phyloP scores from a whole-genome alignment of 2,797 vertebrate genomes.

The Gymnodraco acuticeps region DNA sequence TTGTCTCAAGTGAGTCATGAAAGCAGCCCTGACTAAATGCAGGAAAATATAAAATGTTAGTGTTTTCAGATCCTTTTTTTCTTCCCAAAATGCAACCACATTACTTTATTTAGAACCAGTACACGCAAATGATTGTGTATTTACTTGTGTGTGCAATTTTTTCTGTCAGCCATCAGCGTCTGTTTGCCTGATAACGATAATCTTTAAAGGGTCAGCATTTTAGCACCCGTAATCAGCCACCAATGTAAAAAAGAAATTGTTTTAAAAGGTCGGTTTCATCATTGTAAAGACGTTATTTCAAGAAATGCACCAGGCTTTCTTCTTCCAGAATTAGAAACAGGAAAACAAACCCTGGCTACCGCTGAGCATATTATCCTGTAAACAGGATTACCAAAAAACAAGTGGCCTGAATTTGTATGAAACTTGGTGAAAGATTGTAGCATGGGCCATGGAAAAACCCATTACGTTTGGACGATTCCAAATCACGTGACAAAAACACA shows the following conservation, averaged over 20 bases:
- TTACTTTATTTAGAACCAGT: constrained; percentile 18
- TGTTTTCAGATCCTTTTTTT: constrained; percentile 27
- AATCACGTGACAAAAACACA: too few relatives aligned
- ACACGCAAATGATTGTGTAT: neutral
- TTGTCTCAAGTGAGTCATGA: constrained; percentile 36
- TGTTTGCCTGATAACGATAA: constrained; percentile 55
- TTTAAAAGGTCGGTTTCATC: constrained; percentile 58
- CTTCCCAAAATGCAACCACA: constrained; percentile 7
- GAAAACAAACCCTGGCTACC: constrained; percentile 2
- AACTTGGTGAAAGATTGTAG: too few relatives aligned
- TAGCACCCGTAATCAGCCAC: constrained; percentile 45
- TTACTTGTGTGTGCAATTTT: constrained; percentile 15
- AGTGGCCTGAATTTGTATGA: too few relatives aligned
- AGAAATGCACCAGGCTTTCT: constrained; percentile 27
- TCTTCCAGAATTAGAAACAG: constrained; percentile 11
- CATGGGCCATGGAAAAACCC: too few relatives aligned
- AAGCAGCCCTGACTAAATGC: constrained; percentile 17
- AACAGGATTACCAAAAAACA: too few relatives aligned
- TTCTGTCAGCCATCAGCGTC: constrained; percentile 41
- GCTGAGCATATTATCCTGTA: neutral
- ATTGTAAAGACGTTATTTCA: constrained; percentile 55
- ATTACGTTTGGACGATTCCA: too few relatives aligned
- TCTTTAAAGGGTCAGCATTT: constrained; percentile 60
- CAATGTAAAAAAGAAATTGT: constrained; percentile 25
- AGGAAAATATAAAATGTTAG: constrained; percentile 51